phyloP scores from a whole-genome alignment of 2,113 vertebrate species.

The Emydocephalus ijimae region DNA sequence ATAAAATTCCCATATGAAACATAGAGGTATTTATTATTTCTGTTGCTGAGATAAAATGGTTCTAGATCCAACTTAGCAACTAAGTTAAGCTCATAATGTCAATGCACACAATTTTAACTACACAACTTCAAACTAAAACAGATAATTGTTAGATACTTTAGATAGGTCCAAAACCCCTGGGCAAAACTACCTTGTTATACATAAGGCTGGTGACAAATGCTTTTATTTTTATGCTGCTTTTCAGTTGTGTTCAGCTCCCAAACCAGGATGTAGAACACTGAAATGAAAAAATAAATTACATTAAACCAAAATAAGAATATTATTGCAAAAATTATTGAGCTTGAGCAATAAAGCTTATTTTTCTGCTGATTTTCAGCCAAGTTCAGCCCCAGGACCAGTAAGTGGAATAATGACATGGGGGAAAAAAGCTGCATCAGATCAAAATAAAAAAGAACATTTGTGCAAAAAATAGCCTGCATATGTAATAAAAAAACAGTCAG shows the following conservation, averaged over 20 bases:
- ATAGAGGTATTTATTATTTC: neutral
- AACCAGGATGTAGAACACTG: neutral
- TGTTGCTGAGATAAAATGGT: neutral
- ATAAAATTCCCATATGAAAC: neutral
- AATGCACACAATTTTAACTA: neutral
- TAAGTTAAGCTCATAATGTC: neutral
- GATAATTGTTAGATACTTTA: neutral
- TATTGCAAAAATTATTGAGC: neutral
- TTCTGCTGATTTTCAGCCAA: neutral
- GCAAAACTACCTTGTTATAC: neutral
- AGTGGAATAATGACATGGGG: neutral
- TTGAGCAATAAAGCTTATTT: neutral
- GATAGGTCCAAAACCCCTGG: neutral
- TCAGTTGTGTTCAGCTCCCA: neutral
- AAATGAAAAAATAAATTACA: neutral
- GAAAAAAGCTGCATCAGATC: neutral
- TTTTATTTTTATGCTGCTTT: neutral
- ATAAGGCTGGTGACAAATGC: neutral
- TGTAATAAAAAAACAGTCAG: neutral
- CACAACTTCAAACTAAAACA: neutral
- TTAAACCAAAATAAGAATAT: neutral
- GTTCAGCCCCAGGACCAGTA: neutral
- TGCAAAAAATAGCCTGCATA: neutral
- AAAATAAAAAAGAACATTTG: no score
- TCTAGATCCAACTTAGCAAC: no score